Conservation (phyloP, 2,113 vertebrate genomes). For the Lophochroa leadbeateri region DNA sequence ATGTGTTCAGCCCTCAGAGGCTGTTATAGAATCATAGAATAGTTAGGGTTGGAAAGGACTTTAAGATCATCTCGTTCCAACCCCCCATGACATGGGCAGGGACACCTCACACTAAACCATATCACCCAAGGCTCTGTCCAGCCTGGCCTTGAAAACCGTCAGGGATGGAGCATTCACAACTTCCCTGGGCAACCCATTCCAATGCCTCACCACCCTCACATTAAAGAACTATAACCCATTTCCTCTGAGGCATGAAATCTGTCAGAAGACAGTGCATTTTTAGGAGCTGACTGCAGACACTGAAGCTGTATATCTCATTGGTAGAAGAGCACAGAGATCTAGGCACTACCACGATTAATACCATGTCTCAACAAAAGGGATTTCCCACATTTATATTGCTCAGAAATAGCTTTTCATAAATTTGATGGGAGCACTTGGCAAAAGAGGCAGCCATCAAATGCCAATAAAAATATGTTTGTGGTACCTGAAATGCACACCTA, state of each 20-base stretch:
- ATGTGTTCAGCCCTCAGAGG: background rate
- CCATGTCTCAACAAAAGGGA: constrained; percentile 37
- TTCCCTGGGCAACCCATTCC: too few relatives aligned
- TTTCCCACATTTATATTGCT: constrained; percentile 61
- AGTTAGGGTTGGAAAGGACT: too few relatives aligned
- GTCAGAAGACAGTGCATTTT: constrained; percentile 54
- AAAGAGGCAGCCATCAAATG: constrained; percentile 70
- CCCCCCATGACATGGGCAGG: too few relatives aligned
- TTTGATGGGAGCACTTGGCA: constrained; percentile 71
- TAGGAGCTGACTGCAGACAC: constrained; percentile 60
- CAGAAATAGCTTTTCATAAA: constrained; percentile 66
- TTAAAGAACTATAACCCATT: too few relatives aligned
- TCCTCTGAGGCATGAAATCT: constrained; percentile 7
- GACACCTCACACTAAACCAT: too few relatives aligned
- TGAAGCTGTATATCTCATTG: constrained; percentile 65
- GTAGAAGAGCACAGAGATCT: constrained; percentile 47
- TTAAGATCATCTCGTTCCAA: too few relatives aligned
- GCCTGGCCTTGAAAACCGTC: too few relatives aligned
- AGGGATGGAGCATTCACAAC: too few relatives aligned
- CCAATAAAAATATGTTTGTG: constrained; percentile 76
- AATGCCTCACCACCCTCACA: too few relatives aligned
- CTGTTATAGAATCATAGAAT: background rate
- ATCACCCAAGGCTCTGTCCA: too few relatives aligned
- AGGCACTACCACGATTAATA: constrained; percentile 68
- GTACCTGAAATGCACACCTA: constrained; percentile 71